phyloP scores from a whole-genome alignment of 2,113 vertebrate species.

The Pimephales promelas region DNA sequence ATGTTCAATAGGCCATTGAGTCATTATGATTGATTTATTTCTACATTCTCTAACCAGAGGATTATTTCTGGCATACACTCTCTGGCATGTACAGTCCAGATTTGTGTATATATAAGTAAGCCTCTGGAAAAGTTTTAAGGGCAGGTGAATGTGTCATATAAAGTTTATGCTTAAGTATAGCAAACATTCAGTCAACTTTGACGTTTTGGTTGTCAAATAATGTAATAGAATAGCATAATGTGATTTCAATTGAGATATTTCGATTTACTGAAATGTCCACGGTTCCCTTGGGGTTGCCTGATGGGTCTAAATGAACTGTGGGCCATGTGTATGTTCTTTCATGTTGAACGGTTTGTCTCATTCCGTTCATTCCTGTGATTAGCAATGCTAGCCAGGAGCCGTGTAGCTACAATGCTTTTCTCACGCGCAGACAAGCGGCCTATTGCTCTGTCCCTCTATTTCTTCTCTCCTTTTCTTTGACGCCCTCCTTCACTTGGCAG shows the following conservation, averaged over 20 bases:
- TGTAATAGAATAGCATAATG: neutral
- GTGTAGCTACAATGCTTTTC: slow-evolving; percentile 43
- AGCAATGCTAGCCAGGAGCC: slow-evolving; percentile 59
- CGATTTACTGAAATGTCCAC: neutral
- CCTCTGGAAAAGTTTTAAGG: neutral
- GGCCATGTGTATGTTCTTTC: slow-evolving; percentile 5
- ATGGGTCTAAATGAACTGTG: slow-evolving; percentile 32
- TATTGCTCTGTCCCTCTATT: slow-evolving; percentile 24
- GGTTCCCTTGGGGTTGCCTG: neutral
- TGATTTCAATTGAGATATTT: slow-evolving; percentile 2
- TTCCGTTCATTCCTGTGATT: slow-evolving; percentile 72
- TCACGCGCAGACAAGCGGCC: slow-evolving; percentile 49
- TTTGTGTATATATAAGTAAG: too few relatives aligned
- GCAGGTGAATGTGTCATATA: neutral
- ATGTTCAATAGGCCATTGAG: too few relatives aligned
- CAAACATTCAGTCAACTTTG: neutral
- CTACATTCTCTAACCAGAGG: neutral
- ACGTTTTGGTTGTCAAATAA: slow-evolving; percentile 9
- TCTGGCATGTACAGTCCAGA: too few relatives aligned
- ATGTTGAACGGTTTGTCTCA: slow-evolving; percentile 35
- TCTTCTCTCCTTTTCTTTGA: slow-evolving; percentile 56
- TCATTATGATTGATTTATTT: neutral
- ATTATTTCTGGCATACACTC: neutral
- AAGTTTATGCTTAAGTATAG: neutral
- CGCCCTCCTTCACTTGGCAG: slow-evolving; percentile 46